Percentiles rank a stretch among this genome's conserved stretches.
These are phyloP conservation scores for Telenomus remus DNA, from an alignment of 1,140 invertebrate species.

Conservation along the genomic window DNA sequence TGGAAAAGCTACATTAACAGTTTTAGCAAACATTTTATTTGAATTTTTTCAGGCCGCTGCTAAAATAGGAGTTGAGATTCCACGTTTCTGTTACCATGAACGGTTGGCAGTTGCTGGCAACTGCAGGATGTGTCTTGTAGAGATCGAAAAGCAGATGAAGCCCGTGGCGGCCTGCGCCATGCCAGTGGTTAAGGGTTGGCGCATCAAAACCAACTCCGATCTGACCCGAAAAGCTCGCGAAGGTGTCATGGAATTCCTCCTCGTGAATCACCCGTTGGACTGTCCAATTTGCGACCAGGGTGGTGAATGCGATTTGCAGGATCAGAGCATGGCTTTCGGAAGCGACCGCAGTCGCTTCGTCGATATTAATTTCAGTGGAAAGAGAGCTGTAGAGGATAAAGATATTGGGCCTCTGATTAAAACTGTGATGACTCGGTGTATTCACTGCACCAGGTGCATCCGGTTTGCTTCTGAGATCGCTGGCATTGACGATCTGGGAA, in stretches of 20 bases:
- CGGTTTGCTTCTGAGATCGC: conserved; percentile 97
- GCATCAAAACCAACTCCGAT: conserved; percentile 98
- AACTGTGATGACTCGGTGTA: conserved; percentile 99
- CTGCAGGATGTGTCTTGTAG: conserved; percentile 99
- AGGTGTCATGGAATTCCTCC: conserved; percentile 99
- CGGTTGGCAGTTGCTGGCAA: conserved; percentile 98
- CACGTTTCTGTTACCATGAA: conserved; percentile 99
- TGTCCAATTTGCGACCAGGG: conserved; percentile 99
- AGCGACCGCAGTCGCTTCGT: conserved; percentile 95
- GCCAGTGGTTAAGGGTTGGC: conserved; percentile 99
- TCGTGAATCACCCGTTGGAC: conserved; percentile 99
- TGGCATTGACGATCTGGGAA: conserved; percentile 97
- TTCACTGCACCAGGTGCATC: conserved; percentile 99
- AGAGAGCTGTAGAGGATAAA: conserved; percentile 99
- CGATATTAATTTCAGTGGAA: conserved; percentile 95
- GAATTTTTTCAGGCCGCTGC: conserved; percentile 87
- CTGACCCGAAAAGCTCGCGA: conserved; percentile 95
- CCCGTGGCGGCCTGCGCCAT: conserved; percentile 99
- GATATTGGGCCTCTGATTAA: conserved; percentile 98
- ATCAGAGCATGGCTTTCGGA: conserved; percentile 99
- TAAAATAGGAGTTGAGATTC: conserved; percentile 96
- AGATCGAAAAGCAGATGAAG: conserved; percentile 94
- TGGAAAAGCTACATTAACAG: not conserved
- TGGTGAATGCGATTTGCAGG: conserved; percentile 99
- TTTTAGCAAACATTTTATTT: conserved; percentile 5